These are phyloP conservation scores for Aphodius granarius DNA, from an alignment of 2,888 invertebrate species.

Conservation along the genomic window DNA sequence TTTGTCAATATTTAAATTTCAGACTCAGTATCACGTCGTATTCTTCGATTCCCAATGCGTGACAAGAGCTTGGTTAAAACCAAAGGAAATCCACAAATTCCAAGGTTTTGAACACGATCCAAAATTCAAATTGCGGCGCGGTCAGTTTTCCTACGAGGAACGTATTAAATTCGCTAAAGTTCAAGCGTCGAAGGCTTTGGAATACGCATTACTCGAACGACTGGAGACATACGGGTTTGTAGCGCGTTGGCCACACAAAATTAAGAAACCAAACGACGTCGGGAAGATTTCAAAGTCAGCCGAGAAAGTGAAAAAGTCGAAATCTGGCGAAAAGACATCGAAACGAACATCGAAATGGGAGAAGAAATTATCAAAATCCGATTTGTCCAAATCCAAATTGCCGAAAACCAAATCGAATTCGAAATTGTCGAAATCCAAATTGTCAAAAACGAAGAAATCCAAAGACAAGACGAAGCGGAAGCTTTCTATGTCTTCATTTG, in stretches of 20 bases:
- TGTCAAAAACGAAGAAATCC: not conserved
- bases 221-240: conserved; percentile 56
- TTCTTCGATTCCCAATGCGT: conserved; percentile 56
- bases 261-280: conserved; percentile 35
- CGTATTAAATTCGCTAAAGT: conserved; percentile 51
- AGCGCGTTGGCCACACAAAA: conserved; percentile 52
- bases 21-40: conserved; percentile 61
- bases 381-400: too few species aligned
- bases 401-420: not conserved
- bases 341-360: too few species aligned
- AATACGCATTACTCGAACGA: conserved; percentile 48
- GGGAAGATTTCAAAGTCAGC: not conserved
- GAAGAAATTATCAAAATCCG: too few species aligned
- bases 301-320: not conserved
- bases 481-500: not conserved
- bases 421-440: not conserved
- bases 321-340: not conserved
- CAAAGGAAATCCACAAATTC: conserved; percentile 50
- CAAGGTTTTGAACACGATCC: conserved; percentile 50
- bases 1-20: too few species aligned
- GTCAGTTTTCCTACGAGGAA: conserved; percentile 12
- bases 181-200: conserved; percentile 54
- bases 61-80: conserved; percentile 56
- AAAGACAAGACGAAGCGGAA: not conserved
- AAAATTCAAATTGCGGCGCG: conserved; percentile 13